Evolutionary conservation across 2,888 invertebrate species (phyloP).

Genomic region (Nephrotoma guestfalica): DNA sequence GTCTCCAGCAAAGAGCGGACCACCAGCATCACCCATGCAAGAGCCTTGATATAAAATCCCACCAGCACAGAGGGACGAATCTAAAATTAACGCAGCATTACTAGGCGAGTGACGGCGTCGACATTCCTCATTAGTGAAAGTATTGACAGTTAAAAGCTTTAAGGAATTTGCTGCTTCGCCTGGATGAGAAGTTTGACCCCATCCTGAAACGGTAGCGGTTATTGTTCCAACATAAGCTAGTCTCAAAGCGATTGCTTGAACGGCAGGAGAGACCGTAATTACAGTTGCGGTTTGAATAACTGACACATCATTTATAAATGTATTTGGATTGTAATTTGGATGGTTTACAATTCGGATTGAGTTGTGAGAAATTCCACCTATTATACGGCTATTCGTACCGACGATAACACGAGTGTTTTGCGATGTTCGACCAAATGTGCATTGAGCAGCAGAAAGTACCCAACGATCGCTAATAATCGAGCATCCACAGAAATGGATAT

Average conservation of each 20-base stretch:
- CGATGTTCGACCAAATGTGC: constrained; percentile 10
- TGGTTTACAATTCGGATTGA: constrained; percentile 8
- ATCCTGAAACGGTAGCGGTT: constrained; percentile 5
- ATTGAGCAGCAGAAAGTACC: constrained; percentile 19
- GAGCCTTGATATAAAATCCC: constrained; percentile 16
- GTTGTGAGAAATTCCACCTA: constrained; percentile 3
- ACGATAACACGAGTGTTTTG: constrained; percentile 6
- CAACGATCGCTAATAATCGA: constrained; percentile 16
- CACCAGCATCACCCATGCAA: constrained; percentile 27
- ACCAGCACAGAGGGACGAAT: constrained; percentile 25
- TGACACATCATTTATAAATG: constrained; percentile 7
- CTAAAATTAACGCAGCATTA: constrained; percentile 24
- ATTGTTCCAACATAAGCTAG: neutral
- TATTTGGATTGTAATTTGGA: constrained; percentile 7
- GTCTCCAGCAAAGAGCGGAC: constrained; percentile 26
- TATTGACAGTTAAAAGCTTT: neutral
- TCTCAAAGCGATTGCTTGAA: constrained; percentile 1
- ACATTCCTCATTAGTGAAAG: constrained; percentile 8
- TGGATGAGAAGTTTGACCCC: constrained; percentile 9
- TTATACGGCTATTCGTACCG: neutral
- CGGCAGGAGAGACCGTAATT: neutral
- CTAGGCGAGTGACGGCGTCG: constrained; percentile 16
- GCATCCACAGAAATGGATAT: constrained; percentile 17
- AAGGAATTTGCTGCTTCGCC: constrained; percentile 4
- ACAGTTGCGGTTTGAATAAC: neutral